Percentiles rank a stretch among this genome's conserved stretches.
Conservation (phyloP, 2,797 vertebrate species). For the Neosilurus mollespiculum region DNA sequence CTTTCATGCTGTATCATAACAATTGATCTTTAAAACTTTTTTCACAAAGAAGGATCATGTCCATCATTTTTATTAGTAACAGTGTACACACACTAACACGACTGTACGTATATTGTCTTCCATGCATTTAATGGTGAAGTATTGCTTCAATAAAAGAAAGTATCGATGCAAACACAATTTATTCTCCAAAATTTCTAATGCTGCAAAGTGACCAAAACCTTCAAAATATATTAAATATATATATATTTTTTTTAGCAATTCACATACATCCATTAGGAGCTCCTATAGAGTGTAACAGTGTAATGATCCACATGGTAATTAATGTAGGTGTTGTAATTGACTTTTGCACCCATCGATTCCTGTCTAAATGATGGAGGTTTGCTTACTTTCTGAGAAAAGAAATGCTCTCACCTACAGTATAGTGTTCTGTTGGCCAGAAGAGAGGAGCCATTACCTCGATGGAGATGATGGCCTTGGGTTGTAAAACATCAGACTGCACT, state of each 20-base stretch:
- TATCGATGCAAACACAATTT: neutral
- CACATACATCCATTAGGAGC: neutral
- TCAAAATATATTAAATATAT: neutral
- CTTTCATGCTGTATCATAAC: neutral
- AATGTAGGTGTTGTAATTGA: constrained; percentile 2
- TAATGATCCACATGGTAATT: neutral
- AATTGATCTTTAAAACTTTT: neutral
- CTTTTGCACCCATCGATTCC: neutral
- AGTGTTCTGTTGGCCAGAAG: neutral
- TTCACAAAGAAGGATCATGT: neutral
- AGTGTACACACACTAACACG: neutral
- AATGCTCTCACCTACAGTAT: neutral
- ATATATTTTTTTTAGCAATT: neutral
- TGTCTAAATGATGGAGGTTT: neutral
- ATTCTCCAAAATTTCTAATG: neutral
- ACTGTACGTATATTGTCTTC: neutral
- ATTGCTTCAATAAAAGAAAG: neutral
- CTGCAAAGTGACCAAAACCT: neutral
- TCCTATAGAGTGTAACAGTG: neutral
- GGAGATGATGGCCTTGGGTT: neutral
- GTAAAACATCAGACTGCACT: neutral
- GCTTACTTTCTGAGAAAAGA: neutral
- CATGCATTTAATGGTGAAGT: neutral
- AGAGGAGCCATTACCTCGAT: neutral
- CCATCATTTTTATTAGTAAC: neutral